These are phyloP conservation scores for Monarcha castaneiventris DNA, from an alignment of 2,113 vertebrate genomes.

Conservation along the genomic window DNA sequence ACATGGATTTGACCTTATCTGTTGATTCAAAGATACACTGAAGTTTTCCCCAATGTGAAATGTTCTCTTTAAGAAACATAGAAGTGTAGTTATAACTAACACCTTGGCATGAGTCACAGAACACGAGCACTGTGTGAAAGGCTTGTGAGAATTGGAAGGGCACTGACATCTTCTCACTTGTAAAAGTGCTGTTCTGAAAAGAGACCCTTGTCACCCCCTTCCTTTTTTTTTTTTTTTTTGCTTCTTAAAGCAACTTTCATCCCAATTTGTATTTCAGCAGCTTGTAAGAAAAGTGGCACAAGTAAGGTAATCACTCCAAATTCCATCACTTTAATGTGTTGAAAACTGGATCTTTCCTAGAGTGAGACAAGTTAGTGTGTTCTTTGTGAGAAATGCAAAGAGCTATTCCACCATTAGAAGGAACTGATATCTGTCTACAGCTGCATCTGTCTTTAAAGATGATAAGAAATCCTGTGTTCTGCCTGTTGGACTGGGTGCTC, in stretches of 20 bases:
- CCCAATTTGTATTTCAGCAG: not conserved
- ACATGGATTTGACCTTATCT: not conserved
- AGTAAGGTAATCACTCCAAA: not conserved
- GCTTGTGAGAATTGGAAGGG: constrained; percentile 15
- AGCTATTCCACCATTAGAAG: not conserved
- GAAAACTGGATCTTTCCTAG: not conserved
- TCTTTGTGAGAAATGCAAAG: not conserved
- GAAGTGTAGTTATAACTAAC: constrained; percentile 5
- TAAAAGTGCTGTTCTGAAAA: not conserved
- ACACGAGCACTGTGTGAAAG: not conserved
- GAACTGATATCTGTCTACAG: not conserved
- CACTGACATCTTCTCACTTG: constrained; percentile 12
- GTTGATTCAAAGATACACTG: not conserved
- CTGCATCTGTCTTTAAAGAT: not conserved
- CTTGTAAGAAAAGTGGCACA: not conserved
- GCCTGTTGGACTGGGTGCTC: not conserved
- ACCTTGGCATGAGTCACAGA: not conserved
- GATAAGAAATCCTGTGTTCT: not conserved
- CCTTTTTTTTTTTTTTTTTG: not conserved
- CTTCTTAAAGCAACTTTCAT: not conserved
- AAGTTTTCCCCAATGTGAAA: constrained; percentile 63
- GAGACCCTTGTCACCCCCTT: not conserved
- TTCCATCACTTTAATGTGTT: not conserved
- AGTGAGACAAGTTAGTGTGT: not conserved
- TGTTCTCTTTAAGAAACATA: constrained; percentile 47